A percentile compares a stretch with the other conserved stretches of the same genome.
phyloP scores from a whole-genome alignment of 1,140 invertebrate species.

The Euwallacea similis region DNA sequence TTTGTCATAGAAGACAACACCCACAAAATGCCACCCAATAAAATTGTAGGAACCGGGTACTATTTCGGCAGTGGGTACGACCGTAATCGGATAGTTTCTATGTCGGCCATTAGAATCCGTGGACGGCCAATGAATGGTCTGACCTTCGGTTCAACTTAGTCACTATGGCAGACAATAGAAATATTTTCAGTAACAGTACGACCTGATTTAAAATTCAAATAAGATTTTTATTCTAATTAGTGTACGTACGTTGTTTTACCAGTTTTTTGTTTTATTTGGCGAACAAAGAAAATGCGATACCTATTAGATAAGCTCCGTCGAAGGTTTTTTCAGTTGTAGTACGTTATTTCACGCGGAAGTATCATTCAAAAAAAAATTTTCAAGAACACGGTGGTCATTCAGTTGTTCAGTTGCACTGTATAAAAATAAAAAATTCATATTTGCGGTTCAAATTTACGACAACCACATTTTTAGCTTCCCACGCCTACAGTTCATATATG shows the following conservation, averaged over 20 bases:
- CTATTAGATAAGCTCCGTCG: background rate
- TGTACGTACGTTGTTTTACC: background rate
- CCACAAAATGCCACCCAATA: background rate
- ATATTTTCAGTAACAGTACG: conserved; percentile 17
- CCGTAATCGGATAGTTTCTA: conserved; percentile 19
- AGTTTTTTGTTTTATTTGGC: conserved; percentile 3
- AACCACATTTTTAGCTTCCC: too few species aligned
- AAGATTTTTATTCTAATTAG: conserved; percentile 11
- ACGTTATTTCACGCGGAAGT: background rate
- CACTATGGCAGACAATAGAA: conserved; percentile 21
- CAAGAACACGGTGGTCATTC: background rate
- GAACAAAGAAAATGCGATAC: background rate
- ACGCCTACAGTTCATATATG: too few species aligned
- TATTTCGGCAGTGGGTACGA: conserved; percentile 5
- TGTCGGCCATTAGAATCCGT: conserved; percentile 13
- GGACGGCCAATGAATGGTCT: conserved; percentile 2
- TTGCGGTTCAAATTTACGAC: too few species aligned
- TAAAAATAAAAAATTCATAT: background rate
- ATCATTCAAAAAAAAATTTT: background rate
- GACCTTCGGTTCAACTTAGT: conserved; percentile 14
- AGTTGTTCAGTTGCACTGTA: background rate
- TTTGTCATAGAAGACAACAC: background rate
- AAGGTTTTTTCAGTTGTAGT: background rate
- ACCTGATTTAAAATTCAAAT: conserved; percentile 15
- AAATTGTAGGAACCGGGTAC: background rate